Evolutionary conservation across 2,113 vertebrate genomes (phyloP).

Genomic region (Canis aureus): DNA sequence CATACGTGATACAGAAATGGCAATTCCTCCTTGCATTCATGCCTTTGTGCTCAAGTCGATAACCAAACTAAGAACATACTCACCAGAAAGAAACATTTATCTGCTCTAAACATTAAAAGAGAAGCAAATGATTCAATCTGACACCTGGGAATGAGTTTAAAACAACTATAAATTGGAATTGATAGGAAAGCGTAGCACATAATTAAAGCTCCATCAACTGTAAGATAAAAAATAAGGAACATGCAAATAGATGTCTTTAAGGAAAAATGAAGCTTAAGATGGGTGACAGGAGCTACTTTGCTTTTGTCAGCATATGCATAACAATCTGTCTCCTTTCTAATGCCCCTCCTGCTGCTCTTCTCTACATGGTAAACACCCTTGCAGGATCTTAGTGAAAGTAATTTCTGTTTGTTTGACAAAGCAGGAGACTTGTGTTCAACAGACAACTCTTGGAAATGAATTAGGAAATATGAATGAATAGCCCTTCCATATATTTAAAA

Average conservation of each 20-base stretch:
- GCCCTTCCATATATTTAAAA: neutral
- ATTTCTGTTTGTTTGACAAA: conserved; percentile 43
- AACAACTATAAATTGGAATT: conserved; percentile 74
- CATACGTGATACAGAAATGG: neutral
- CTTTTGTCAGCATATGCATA: neutral
- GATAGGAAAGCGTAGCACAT: conserved; percentile 64
- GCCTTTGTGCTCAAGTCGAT: neutral
- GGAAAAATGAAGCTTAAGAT: conserved; percentile 13
- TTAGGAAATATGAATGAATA: neutral
- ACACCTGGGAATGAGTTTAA: conserved; percentile 77
- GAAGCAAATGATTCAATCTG: conserved; percentile 75
- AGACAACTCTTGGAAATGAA: neutral
- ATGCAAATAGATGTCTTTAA: conserved; percentile 68
- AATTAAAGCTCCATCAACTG: conserved; percentile 80
- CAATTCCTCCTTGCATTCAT: neutral
- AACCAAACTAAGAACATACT: conserved; percentile 16
- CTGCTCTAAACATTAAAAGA: conserved; percentile 50
- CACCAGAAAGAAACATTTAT: conserved; percentile 62
- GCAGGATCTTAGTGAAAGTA: conserved; percentile 40
- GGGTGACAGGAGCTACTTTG: conserved; percentile 30
- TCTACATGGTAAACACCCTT: neutral
- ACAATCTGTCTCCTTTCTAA: neutral
- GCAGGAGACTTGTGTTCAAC: neutral
- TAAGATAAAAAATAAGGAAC: conserved; percentile 71
- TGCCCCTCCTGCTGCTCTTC: neutral